Evolutionary conservation across 2,113 vertebrate species (phyloP).

Genomic region (Cyrtonyx montezumae): DNA sequence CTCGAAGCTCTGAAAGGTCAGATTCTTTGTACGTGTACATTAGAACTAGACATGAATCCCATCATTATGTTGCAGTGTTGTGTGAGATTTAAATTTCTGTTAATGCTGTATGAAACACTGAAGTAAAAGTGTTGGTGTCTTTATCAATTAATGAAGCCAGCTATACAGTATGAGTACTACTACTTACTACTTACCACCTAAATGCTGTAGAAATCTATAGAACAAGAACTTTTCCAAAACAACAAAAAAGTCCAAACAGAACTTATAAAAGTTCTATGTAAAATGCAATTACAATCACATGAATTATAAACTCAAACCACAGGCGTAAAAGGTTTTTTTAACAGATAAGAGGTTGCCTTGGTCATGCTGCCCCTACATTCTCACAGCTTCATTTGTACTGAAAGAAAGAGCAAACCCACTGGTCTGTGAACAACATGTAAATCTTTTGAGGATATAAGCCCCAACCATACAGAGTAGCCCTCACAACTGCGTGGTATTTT

Average conservation of each 20-base stretch:
- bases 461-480: not conserved
- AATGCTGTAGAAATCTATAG: not conserved
- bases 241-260: not conserved
- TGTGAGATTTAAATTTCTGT: not conserved
- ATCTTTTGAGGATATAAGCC: not conserved
- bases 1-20: not conserved
- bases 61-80: not conserved
- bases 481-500: accelerated
- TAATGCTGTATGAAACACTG: not conserved
- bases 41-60: not conserved
- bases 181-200: not conserved
- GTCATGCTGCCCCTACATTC: not conserved
- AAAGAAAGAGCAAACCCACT: not conserved
- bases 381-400: not conserved
- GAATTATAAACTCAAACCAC: not conserved
- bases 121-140: not conserved
- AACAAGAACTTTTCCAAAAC: not conserved
- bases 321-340: not conserved
- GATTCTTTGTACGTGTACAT: not conserved
- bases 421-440: accelerated
- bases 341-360: not conserved
- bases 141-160: not conserved
- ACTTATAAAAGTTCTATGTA: not conserved
- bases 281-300: accelerated
- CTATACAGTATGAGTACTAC: not conserved